These are phyloP conservation scores for Nycticryphes semicollaris DNA, from an alignment of 2,113 vertebrate species.

Conservation along the genomic window DNA sequence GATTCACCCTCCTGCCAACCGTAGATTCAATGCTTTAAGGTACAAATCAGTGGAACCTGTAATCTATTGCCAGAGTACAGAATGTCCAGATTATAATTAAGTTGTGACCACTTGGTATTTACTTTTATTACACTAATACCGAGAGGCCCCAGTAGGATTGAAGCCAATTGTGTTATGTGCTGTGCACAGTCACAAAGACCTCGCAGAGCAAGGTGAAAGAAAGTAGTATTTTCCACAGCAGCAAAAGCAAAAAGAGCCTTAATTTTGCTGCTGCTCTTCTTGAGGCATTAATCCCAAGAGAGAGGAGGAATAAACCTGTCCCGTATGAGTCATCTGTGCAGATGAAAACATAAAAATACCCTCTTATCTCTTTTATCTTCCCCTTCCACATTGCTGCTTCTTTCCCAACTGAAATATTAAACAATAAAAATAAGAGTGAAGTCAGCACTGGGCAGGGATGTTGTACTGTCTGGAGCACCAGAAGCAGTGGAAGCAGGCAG, in stretches of 20 bases:
- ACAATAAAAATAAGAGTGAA: background rate
- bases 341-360: conserved; percentile 1
- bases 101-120: background rate
- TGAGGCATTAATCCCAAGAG: background rate
- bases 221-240: background rate
- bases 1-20: background rate
- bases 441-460: conserved; percentile 11
- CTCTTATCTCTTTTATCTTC: conserved; percentile 43
- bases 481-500: conserved; percentile 7
- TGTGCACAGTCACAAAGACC: background rate
- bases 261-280: background rate
- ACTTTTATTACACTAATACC: background rate
- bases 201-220: background rate
- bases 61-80: background rate
- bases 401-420: conserved; percentile 18
- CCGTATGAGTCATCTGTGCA: background rate
- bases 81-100: conserved; percentile 36
- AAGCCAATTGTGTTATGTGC: background rate
- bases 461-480: conserved; percentile 19
- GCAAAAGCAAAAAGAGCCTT: background rate
- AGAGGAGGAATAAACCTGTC: conserved; percentile 13
- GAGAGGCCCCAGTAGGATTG: background rate
- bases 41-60: background rate
- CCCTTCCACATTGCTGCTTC: background rate
- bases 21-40: background rate